phyloP scores from a whole-genome alignment of 2,888 invertebrate species.

The Aphidoletes aphidimyza region DNA sequence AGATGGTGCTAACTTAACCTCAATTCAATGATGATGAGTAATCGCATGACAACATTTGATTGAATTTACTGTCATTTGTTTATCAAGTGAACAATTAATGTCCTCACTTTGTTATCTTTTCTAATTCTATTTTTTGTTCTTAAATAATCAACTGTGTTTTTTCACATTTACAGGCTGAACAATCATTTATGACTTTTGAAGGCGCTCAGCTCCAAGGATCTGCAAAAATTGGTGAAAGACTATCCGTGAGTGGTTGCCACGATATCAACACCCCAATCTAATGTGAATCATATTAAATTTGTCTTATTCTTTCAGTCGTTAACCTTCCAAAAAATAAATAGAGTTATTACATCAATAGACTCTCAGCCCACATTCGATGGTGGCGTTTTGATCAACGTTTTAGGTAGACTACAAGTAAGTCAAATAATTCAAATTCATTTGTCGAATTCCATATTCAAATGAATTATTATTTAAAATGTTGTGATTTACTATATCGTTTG shows the following conservation, averaged over 20 bases:
- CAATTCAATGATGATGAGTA: constrained; percentile 38
- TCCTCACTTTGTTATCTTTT: background rate
- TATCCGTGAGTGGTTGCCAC: constrained; percentile 83
- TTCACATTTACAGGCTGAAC: constrained; percentile 79
- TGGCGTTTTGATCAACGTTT: constrained; percentile 93
- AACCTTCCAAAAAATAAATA: constrained; percentile 91
- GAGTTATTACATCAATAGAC: constrained; percentile 92
- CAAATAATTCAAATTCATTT: background rate
- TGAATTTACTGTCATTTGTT: constrained; percentile 1
- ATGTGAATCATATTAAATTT: background rate
- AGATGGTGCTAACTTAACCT: constrained; percentile 53
- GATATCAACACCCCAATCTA: too few relatives aligned
- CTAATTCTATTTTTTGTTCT: background rate
- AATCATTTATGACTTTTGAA: constrained; percentile 96
- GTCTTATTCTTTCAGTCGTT: constrained; percentile 76
- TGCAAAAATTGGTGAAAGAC: constrained; percentile 93
- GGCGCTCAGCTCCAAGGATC: constrained; percentile 93
- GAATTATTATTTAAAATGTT: constrained; percentile 56
- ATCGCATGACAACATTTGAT: background rate
- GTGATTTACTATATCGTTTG: constrained; percentile 54
- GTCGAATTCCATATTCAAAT: constrained; percentile 43
- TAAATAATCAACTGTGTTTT: background rate
- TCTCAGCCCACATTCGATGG: constrained; percentile 99
- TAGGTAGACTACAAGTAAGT: constrained; percentile 94
- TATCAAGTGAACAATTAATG: background rate